Base-by-base conservation (phyloP, 1,140 invertebrate species). In the Lanistes nyassanus region DNA sequence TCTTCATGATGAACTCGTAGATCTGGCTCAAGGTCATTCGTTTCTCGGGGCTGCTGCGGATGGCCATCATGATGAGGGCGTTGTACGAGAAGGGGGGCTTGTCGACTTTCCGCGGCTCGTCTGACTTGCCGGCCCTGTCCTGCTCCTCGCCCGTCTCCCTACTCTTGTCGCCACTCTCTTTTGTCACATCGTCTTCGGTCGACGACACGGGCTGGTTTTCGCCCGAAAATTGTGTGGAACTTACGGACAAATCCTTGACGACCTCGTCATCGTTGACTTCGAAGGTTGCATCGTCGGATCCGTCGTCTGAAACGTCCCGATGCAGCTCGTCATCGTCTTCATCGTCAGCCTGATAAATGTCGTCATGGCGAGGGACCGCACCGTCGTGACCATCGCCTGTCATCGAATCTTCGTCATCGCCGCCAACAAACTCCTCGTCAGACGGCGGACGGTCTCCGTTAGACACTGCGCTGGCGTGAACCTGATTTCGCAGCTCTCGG, bases 61-160 rank as follows among this genome's bases (percentile, higher is more conserved):
- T 99, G 16, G 98, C 98, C 97, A 99, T 99, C 97, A 99, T 99
- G 83, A 99, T 99, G 13, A 99, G 92, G 0, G 98, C 97, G 90
- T 99, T 99, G 91, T 99, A 99, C 85, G 96, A 98, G 89, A 96
- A 99, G 0, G 97, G 95, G 0, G 98, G 98, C 72, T 88, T 86
- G 74, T 86, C 83, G 2, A 80, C 78, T 55, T 84, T 85, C 74
- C 83, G 37, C 78, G 80, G 34, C 39, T 72, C 23, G 31, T 60
- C 37, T 29, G 65, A 16, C 19, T 74, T 73, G 39, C 47, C 53
- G 2, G 31, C 71, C 1, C 74, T 51, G 23, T 62, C 37, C 31
- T 69, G 34, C 42, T 42, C 47, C 19, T 47, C 47, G n/a, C 56
- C 65, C 23, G 67, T 74, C 26, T 69, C 74, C 19, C 68, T 51